Percentiles rank a stretch among this genome's conserved stretches.
Conservation (phyloP, 2,113 vertebrate genomes). For the Xenus cinereus region DNA sequence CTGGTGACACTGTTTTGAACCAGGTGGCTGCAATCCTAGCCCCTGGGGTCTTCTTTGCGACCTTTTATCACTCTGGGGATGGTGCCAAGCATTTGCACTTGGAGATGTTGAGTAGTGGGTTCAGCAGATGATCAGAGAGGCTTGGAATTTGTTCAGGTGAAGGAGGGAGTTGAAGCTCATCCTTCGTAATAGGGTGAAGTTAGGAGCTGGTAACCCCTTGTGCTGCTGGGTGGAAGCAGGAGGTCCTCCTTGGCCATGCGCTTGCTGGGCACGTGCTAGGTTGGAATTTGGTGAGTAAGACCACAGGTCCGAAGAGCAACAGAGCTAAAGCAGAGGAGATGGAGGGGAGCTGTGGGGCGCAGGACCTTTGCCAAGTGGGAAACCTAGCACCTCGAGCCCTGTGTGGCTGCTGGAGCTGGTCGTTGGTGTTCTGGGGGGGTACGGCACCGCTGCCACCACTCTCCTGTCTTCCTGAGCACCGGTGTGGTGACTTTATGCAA, state of each 20-base stretch:
- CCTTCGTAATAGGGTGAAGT: neutral
- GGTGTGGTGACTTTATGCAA: neutral
- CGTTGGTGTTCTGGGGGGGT: neutral
- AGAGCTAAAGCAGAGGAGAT: neutral
- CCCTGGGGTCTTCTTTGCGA: neutral
- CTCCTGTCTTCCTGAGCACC: neutral
- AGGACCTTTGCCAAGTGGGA: neutral
- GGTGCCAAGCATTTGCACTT: neutral
- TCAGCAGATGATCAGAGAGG: neutral
- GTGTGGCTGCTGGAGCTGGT: accelerated
- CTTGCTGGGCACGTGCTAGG: neutral
- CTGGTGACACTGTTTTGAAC: neutral
- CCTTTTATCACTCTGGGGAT: neutral
- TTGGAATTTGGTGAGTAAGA: neutral
- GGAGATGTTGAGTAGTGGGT: neutral
- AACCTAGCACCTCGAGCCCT: neutral
- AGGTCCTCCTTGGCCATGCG: accelerated
- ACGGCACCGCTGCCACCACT: accelerated
- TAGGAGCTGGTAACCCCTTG: neutral
- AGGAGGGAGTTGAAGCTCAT: neutral
- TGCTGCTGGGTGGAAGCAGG: neutral
- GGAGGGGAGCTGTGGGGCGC: neutral
- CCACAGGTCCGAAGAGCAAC: neutral
- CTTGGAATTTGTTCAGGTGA: neutral
- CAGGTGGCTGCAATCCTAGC: neutral